These are phyloP conservation scores for Latrodectus elegans DNA, from an alignment of 2,888 invertebrate species.

Conservation along the genomic window DNA sequence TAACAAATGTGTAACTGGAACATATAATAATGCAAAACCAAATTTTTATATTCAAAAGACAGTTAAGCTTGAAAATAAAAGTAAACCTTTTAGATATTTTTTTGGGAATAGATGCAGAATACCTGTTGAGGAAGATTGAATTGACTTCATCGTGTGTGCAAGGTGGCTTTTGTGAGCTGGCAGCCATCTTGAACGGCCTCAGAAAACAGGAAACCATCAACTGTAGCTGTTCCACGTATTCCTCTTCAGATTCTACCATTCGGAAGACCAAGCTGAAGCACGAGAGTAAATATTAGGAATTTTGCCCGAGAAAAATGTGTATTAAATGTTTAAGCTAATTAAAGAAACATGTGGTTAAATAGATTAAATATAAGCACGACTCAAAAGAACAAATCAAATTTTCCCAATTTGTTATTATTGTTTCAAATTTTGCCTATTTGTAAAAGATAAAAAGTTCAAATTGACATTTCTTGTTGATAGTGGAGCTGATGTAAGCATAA, in stretches of 20 bases:
- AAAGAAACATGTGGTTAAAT: not conserved
- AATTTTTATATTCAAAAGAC: too few relatives aligned
- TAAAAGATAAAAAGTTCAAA: too few relatives aligned
- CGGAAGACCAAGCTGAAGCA: slow-evolving; percentile 84
- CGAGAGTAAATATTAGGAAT: not conserved
- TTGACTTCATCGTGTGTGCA: slow-evolving; percentile 95
- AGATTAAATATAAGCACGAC: too few relatives aligned
- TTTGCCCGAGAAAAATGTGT: not conserved
- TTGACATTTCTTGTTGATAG: too few relatives aligned
- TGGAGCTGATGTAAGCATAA: too few relatives aligned
- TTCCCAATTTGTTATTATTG: too few relatives aligned
- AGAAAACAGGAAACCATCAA: slow-evolving; percentile 89
- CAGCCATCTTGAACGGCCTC: slow-evolving; percentile 93
- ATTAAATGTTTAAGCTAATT: not conserved
- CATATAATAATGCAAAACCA: too few relatives aligned
- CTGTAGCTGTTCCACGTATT: slow-evolving; percentile 93
- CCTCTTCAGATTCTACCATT: slow-evolving; percentile 95
- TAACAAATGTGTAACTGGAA: too few relatives aligned
- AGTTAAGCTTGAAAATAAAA: too few relatives aligned
- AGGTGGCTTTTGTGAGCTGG: slow-evolving; percentile 92
- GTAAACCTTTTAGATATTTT: too few relatives aligned
- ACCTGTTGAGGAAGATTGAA: slow-evolving; percentile 91
- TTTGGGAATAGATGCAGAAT: not conserved
- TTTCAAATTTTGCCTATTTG: too few relatives aligned
- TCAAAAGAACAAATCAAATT: too few relatives aligned